Evolutionary conservation across 2,113 vertebrate genomes (phyloP), one percentile per base, ranked within the genome.

Genomic region (Centropristis striata): DNA sequence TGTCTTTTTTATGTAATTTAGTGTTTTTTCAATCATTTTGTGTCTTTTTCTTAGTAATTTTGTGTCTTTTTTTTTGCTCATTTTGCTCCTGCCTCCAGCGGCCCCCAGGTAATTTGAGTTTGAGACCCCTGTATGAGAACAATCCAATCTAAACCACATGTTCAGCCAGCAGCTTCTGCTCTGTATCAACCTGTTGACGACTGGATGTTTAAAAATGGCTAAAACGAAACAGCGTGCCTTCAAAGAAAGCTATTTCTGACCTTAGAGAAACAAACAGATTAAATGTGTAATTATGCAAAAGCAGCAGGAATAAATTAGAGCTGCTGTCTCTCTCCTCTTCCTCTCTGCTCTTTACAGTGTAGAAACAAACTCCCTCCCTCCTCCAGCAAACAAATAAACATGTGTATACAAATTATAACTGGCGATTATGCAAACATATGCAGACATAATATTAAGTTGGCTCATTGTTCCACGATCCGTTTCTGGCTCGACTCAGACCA

Each of bases 381-480:
- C 42, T 49, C 55, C 0, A 71, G 27, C 70, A 46, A 66, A 73
- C 13, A 74, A 74, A 70, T 15, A 65, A 64, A 72, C 65, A 59
- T 15, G 9, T n/a, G 25, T 47, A 23, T 12, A 49, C 25, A 39
- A 49, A 70, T 36, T 67, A 61, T 27, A 83, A 67, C 47, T 23
- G 27, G 47, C 32, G 32, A 85, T 80, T 80, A 75, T 81, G 44
- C 37, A 83, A 71, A 80, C 37, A 46, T 4, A 71, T 7, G 39
- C 23, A 39, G n/a, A 69, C 49, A 47, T 18, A 8, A 64, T 4
- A 25, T 57, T 12, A 16, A 25, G 16, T 8, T 28, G 25, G 15
- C 10, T 73, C 23, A 44, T 47, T 71, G 42, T 73, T 36, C 50
- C 37, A 46, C 18, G 21, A 4, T 27, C 32, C 54, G 55, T 55